Conservation (phyloP, 2,888 invertebrate genomes). For the Thymelicus lineola region DNA sequence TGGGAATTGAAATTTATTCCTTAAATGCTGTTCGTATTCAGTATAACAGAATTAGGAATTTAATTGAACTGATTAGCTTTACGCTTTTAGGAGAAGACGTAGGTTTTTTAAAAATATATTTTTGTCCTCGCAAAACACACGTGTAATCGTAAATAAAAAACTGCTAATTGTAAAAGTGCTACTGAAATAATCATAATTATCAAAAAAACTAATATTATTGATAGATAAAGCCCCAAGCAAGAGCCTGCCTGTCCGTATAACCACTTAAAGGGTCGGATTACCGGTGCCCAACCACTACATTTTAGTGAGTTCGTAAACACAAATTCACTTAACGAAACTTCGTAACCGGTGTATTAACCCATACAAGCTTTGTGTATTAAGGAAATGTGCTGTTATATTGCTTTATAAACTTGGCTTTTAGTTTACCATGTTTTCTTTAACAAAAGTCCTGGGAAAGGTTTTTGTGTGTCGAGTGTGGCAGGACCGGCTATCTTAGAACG, state of each 20-base stretch:
- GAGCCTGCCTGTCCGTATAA: slow-evolving; percentile 32
- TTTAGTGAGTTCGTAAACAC: slow-evolving; percentile 52
- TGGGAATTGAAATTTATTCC: too few relatives aligned
- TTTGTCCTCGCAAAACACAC: too few relatives aligned
- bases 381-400: slow-evolving; percentile 5
- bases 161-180: too few relatives aligned
- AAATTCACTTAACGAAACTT: slow-evolving; percentile 48
- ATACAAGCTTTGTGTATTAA: slow-evolving; percentile 19
- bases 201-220: too few relatives aligned
- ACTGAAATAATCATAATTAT: too few relatives aligned
- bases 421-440: neutral
- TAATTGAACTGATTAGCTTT: too few relatives aligned
- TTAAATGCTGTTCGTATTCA: too few relatives aligned
- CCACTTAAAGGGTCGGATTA: slow-evolving; percentile 58
- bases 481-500: too few relatives aligned
- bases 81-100: too few relatives aligned
- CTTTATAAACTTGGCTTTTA: slow-evolving; percentile 1
- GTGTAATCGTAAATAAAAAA: too few relatives aligned
- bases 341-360: slow-evolving; percentile 14
- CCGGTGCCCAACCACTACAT: slow-evolving; percentile 49
- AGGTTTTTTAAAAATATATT: too few relatives aligned
- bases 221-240: neutral
- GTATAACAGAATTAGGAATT: too few relatives aligned
- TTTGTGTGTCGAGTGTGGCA: neutral
- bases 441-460: neutral